phyloP scores from a whole-genome alignment of 2,888 invertebrate species.

The Melanostoma mellinum region DNA sequence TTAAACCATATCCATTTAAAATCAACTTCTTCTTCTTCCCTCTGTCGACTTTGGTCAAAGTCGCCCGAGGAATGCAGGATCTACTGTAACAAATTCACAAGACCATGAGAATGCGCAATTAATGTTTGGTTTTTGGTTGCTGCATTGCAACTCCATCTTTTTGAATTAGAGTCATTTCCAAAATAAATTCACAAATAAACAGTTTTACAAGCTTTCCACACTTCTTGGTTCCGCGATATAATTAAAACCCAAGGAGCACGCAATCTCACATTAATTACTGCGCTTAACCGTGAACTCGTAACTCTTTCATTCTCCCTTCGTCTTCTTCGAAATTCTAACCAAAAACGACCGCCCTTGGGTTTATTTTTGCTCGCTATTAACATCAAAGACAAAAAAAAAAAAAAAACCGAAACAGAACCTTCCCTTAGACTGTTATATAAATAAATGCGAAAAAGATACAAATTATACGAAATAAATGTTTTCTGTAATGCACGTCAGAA shows the following conservation, averaged over 20 bases:
- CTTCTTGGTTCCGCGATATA: slow-evolving; percentile 42
- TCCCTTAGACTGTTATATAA: neutral
- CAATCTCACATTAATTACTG: slow-evolving; percentile 53
- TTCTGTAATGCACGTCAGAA: slow-evolving; percentile 17
- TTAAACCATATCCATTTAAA: too few species aligned
- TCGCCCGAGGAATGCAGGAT: too few species aligned
- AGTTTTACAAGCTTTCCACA: slow-evolving; percentile 30
- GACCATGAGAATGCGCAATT: slow-evolving; percentile 10
- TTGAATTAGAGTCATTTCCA: slow-evolving; percentile 12
- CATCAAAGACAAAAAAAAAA: neutral
- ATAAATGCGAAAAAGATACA: slow-evolving; percentile 23
- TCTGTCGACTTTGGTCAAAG: too few species aligned
- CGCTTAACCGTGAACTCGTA: slow-evolving; percentile 26
- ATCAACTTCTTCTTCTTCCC: too few species aligned
- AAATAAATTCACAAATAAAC: slow-evolving; percentile 11
- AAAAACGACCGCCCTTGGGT: slow-evolving; percentile 1
- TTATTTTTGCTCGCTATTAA: slow-evolving; percentile 45
- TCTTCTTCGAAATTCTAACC: neutral
- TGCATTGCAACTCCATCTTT: neutral
- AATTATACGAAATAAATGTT: slow-evolving; percentile 47
- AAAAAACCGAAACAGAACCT: neutral
- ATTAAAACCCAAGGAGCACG: slow-evolving; percentile 51
- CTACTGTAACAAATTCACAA: slow-evolving; percentile 5
- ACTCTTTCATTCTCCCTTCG: neutral
- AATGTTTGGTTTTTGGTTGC: slow-evolving; percentile 8